Base-by-base conservation (phyloP, 2,113 vertebrate genomes). In the Pygoscelis antarcticus region DNA sequence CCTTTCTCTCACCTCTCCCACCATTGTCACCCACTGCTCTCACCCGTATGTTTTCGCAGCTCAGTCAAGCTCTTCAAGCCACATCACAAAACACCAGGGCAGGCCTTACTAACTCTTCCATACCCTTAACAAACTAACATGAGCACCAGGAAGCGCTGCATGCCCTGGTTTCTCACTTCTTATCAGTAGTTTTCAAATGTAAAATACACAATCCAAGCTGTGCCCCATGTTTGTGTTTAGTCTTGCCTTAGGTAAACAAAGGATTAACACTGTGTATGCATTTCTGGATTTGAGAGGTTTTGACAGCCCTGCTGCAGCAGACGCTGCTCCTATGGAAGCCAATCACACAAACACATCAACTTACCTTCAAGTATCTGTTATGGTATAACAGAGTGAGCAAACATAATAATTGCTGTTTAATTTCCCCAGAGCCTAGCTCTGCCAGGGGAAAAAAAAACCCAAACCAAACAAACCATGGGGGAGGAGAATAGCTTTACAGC, bases 171-270 rank as follows among this genome's bases (percentile, higher is more conserved):
- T 72, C 42, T 62, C 36, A 4, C 74, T 93, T 8, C 85, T 86
- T 52, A 76, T 88, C 91, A 89, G 81, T 32, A 81, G 58, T 82
- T 89, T 62, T 86, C 66, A 30, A 93, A 89, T 4, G 23, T 46
- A 79, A 70, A 79, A 90, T 2, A 54, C 83, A 71, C 64, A 89
- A 17, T 6, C 42, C 42, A 60, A 72, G 83, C 84, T 57, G 78
- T 69, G 89, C 81, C 64, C 87, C 44, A 2, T 32, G 85, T 32
- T 60, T 91, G 77, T 78, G 70, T 20, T 80, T 89, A 91, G 91
- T 51, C 80, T 83, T 95, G 93, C 95, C 86, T 54, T 57, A 62
- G 95, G 87, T 92, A 97, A 97, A 97, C 82, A 82, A 20, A 91
- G 92, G 94, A 76, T 87, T 77, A 90, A n/a, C 46, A 38, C 93